Evolutionary conservation across 2,797 vertebrate species (phyloP).

Genomic region (Lepus oiostolus): DNA sequence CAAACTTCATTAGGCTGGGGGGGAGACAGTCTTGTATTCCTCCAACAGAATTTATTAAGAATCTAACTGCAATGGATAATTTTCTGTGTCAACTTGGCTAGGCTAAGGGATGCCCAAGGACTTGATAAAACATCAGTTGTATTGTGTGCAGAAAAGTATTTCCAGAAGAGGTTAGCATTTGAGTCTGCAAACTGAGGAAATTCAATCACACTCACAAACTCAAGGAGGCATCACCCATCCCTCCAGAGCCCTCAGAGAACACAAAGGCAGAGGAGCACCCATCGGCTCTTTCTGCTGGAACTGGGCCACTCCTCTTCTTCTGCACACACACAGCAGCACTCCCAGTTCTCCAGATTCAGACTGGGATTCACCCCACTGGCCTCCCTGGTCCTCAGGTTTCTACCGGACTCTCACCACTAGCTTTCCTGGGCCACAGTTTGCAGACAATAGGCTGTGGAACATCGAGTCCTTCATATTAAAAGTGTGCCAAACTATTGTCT

Average conservation of each 20-base stretch:
- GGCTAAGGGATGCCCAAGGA: background rate
- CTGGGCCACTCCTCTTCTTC: background rate
- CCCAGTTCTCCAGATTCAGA: background rate
- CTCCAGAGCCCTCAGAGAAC: background rate
- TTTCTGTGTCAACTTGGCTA: background rate
- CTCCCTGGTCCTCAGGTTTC: background rate
- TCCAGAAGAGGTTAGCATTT: background rate
- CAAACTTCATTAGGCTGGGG: background rate
- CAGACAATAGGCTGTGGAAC: background rate
- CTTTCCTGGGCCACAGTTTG: background rate
- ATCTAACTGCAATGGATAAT: background rate
- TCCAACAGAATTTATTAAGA: background rate
- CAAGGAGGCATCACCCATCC: background rate
- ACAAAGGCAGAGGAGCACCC: background rate
- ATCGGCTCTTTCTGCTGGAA: background rate
- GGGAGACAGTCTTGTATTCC: background rate
- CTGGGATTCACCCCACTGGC: background rate
- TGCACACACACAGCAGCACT: background rate
- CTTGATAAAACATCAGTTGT: background rate
- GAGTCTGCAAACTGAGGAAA: background rate
- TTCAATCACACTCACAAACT: background rate
- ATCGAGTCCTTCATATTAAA: background rate
- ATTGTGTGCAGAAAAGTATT: background rate
- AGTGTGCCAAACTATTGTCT: background rate
- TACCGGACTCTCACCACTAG: background rate